Base-by-base conservation (phyloP, 2,113 vertebrate genomes). In the Clupea harengus region DNA sequence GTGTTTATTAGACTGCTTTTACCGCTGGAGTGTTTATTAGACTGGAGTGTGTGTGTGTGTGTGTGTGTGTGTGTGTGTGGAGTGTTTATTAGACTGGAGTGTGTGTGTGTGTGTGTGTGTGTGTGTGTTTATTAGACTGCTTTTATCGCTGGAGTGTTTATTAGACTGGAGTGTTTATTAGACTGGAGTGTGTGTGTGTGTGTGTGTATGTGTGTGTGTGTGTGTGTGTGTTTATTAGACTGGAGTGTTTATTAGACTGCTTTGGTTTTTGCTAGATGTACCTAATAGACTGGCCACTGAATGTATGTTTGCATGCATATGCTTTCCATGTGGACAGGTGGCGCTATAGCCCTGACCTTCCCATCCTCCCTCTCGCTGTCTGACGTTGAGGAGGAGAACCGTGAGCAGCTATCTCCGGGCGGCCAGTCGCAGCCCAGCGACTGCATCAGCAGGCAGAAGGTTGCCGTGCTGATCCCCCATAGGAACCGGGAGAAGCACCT, bases 401-500 rank as follows among this genome's bases (percentile, higher is more conserved):
- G 92, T 81, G 85, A 52, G 20, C 95, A 99, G 84, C 25, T 22
- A 5, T 57, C 54, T 18, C 54, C 54, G 3, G 72, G 92, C 46
- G 98, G 98, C 57, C 92, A 92, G 13, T 96, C 95, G 64, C 91
- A 87, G n/a, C 98, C 98, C 0, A 17, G 85, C 0, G 94, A 95
- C 81, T 99, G 98, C 84, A 90, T 83, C 6, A 94, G 97, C 0
- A 88, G 91, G 82, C 97, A 99, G 89, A 96, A 88, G 0, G 97
- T 99, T 0, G 98, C 98, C 44, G 95, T 99, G 89, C 94, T 99
- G 46, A 96, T 99, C 87, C 98, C 98, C 0, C 94, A 98, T 88
- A 95, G 98, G 81, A 95, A 94, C 87, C 91, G 98, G 17, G 98
- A 99, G 93, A 96, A 89, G 46, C 98, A 99, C 72, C 96, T 99